These are phyloP conservation scores for Dryomyza anilis DNA, from an alignment of 2,888 invertebrate genomes.

Conservation along the genomic window DNA sequence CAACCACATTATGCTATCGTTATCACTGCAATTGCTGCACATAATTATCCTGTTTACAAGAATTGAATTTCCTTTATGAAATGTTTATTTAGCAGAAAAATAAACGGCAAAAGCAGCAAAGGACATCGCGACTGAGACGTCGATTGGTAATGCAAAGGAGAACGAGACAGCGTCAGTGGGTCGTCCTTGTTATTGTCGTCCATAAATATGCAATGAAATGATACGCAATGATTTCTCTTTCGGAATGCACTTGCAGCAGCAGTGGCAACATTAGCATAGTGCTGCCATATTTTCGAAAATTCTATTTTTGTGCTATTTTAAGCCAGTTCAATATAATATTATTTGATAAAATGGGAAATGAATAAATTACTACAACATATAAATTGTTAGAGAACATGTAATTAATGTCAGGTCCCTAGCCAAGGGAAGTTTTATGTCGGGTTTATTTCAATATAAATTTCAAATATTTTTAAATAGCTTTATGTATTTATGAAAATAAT, in stretches of 20 bases:
- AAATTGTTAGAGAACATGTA: too few species aligned
- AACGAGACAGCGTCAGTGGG: not conserved
- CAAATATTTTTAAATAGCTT: too few species aligned
- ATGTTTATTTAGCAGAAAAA: constrained; percentile 9
- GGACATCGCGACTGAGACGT: not conserved
- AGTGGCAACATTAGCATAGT: not conserved
- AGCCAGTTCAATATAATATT: too few species aligned
- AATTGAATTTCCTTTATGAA: constrained; percentile 22
- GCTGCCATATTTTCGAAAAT: not conserved
- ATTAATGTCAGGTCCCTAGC: too few species aligned
- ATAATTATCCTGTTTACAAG: constrained; percentile 44
- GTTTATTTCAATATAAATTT: too few species aligned
- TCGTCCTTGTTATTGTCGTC: constrained; percentile 25
- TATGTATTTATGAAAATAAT: too few species aligned
- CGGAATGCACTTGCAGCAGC: not conserved
- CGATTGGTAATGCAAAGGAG: not conserved
- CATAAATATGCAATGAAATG: constrained; percentile 54
- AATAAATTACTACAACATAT: too few species aligned
- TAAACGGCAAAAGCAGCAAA: not conserved
- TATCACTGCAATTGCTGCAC: constrained; percentile 29
- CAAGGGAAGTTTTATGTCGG: too few species aligned
- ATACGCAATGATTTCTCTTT: constrained; percentile 53
- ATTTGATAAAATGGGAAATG: too few species aligned
- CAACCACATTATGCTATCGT: constrained; percentile 15
- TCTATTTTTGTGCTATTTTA: not conserved